Evolutionary conservation across 2,888 invertebrate species (phyloP), one percentile per base, ranked within the genome.

Genomic region (Invenusta paracnida): DNA sequence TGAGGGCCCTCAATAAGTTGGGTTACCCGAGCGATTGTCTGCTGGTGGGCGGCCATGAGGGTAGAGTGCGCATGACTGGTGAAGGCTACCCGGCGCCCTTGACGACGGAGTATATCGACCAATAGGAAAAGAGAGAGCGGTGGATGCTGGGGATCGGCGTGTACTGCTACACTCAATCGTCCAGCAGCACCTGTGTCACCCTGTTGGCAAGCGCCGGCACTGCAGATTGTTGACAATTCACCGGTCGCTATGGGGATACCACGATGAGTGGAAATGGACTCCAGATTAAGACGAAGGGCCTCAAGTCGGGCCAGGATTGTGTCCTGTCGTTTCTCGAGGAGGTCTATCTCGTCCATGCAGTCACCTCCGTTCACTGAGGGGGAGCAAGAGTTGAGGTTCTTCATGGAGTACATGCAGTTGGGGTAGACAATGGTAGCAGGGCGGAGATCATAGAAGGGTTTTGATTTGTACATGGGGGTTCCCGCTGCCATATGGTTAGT

Each of bases 131-230:
- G 17, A 2, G 82, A 29, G 28, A 82, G 13, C 13, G 82, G 82
- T 2, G 82, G 82, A 82, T 82, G n/a, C 5, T 29, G 2, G 1
- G 31, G 29, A 82, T 82, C 82, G 2, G 82, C 82, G 28, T 82
- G 82, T 25, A 82, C 31, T 23, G 82, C 82, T 30, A 82, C 2
- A 82, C 29, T 82, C n/a, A 82, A 13, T 11, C 25, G 23, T 23
- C 25, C 79, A 82, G 82, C 2, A 17, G 28, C 11, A 23, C 2
- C 1, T 30, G 79, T 5, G 17, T 48, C 1, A 11, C 82, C 2
- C n/a, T 23, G 29, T 27, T 11, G 29, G 23, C 2, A 11, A 82
- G 29, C 11, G 2, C 25, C 2, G 5, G 11, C n/a, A 11, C 25
- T 2, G 5, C 27, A 2, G 17, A 73, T 23, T n/a, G 2, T 25